Evolutionary conservation across 2,113 vertebrate genomes (phyloP).

Genomic region (Vombatus ursinus): DNA sequence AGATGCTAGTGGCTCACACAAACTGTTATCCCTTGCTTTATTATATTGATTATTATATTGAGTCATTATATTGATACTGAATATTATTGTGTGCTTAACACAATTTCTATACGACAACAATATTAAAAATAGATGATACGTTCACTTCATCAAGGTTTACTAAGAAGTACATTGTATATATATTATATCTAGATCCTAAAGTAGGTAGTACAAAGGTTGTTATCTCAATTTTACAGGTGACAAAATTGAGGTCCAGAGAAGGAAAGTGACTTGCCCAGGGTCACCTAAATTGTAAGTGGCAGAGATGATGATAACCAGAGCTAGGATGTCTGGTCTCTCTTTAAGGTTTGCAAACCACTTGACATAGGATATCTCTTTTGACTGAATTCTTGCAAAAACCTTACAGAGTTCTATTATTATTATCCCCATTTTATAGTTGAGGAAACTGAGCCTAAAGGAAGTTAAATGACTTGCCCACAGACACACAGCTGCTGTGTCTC

Average conservation of each 20-base stretch:
- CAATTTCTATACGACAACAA: not conserved
- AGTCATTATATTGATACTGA: not conserved
- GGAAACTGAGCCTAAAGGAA: not conserved
- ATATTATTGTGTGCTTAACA: not conserved
- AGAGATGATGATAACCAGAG: not conserved
- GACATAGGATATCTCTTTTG: not conserved
- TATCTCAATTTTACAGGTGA: not conserved
- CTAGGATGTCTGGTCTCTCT: not conserved
- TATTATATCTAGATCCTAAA: not conserved
- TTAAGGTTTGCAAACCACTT: not conserved
- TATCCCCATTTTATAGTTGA: not conserved
- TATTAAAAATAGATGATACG: not conserved
- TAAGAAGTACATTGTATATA: not conserved
- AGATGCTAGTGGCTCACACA: not conserved
- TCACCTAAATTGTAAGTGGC: not conserved
- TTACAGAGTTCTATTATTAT: not conserved
- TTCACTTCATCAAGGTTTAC: not conserved
- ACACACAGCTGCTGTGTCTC: not conserved
- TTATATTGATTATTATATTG: too few relatives aligned
- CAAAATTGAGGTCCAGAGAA: not conserved
- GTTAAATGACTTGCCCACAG: not conserved
- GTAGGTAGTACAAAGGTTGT: not conserved
- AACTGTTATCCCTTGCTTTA: not conserved
- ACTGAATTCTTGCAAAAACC: not conserved
- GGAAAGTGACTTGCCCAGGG: not conserved